Evolutionary conservation across 2,113 vertebrate species (phyloP), one percentile per base, ranked within the genome.

Genomic region (Hippocampus barbouri): DNA sequence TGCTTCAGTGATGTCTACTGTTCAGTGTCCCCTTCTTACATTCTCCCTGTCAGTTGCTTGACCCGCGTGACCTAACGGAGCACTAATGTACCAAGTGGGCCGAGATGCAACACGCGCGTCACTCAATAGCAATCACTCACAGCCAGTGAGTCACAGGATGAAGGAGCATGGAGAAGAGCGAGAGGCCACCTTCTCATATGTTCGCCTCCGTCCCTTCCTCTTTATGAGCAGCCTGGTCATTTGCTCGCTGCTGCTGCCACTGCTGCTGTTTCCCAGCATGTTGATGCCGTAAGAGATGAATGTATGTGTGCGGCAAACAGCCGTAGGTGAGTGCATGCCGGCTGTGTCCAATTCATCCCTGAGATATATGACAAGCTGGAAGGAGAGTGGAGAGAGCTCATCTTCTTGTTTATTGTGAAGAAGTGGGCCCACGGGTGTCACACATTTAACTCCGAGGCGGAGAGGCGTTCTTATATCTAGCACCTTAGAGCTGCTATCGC

Each of bases 331-430:
- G 61, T 11, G 23, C 61, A 40, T 40, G 61, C 30, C 16, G 61
- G 61, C 61, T 63, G 34, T 63, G 61, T 41, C 34, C 38, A 63
- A 63, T 40, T 63, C 61, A 63, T 41, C 61, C 61, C 43, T 15
- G n/a, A 47, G 43, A 66, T 66, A 66, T 66, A 66, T 47, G 64
- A 43, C 40, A 43, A 23, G 40, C 62, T 43, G 62, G 40, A n/a
- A 43, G 62, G 40, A 23, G 21, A 41, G 62, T 23, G n/a, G 62
- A n/a, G 62, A 43, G 40, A 66, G 41, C 64, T 66, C 64, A 45
- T 66, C 64, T 47, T 66, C 64, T 25, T 43, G 43, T 66, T 66
- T 45, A 66, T 66, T 66, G 43, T 66, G n/a, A 45, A 47, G 43
- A 66, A 61, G 38, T n/a, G 40, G 21, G 62, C 40, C n/a, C 40